Evolutionary conservation across 2,888 invertebrate genomes (phyloP), one percentile per base, ranked within the genome.

Genomic region (Thelaira solivaga): DNA sequence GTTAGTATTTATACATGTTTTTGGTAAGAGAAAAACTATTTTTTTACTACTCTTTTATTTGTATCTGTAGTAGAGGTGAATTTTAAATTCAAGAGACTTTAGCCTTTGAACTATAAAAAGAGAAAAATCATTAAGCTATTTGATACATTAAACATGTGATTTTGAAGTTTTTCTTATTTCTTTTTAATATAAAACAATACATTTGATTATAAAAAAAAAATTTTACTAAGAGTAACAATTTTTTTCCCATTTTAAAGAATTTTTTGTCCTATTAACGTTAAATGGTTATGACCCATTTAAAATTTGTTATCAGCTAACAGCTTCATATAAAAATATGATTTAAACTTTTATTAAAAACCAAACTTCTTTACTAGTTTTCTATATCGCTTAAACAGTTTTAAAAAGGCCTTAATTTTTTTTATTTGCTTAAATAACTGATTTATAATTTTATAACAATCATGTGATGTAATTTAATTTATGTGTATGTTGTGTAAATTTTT

Each of bases 61-160:
- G 20, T 10, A n/a, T 13, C 1, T 29, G 13, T 20, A 5, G 10
- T 5, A 26, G 43, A 36, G 47, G 39, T 59, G 49, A 36, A 24
- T 57, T 64, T 11, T 4, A 0, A 10, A 6, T 31, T 11, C 22
- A 16, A 24, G 67, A 67, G 43, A 24, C 1, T 24, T 16, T 4
- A 13, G 7, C 18, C 11, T 18, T n/a, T 7, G 16, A 53, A 39
- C n/a, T 1, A 0, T 6, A 16, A 26, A 13, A 41, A 41, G 24
- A 16, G 18, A 34, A 57, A 47, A 2, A 49, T 51, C 45, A 29
- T 29, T 43, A 4, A n/a, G n/a, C 26, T 36, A 22, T 64, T 68
- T 73, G 68, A 73, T 68, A 77, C 20, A 73, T 59, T 36, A 62
- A 77, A 68, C 77, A 73, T 77, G 64, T 73, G 72, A 77, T 77